Percentiles rank a stretch among this genome's conserved stretches.
Evolutionary conservation across 2,888 invertebrate species (phyloP).

Genomic region (Cheiracanthium punctorium): DNA sequence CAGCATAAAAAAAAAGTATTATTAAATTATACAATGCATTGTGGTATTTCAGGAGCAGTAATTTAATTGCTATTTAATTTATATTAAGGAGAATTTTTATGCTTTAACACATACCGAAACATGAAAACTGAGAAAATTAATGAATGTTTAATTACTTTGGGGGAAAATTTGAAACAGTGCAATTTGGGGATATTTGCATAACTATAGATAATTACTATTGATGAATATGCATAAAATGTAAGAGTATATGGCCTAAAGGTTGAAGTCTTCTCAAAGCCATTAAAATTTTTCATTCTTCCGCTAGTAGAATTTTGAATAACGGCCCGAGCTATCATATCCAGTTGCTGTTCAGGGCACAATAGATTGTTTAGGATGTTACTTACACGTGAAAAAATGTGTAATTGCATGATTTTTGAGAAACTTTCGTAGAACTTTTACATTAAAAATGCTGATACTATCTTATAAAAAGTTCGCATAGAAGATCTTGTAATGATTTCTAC

Average conservation of each 20-base stretch:
- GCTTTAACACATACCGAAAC: not conserved
- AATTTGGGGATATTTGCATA: not conserved
- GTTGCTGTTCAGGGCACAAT: too few species aligned
- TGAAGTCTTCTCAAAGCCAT: not conserved
- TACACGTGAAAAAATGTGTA: too few species aligned
- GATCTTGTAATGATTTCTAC: too few species aligned
- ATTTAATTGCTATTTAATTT: not conserved
- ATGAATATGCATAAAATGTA: conserved; percentile 15
- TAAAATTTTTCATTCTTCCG: not conserved
- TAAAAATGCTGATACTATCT: too few species aligned
- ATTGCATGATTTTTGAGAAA: too few species aligned
- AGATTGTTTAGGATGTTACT: too few species aligned
- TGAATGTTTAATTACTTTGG: not conserved
- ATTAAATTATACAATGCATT: not conserved
- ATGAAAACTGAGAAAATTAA: not conserved
- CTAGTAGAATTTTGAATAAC: not conserved
- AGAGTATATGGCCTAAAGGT: not conserved
- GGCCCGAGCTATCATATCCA: not conserved
- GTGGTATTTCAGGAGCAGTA: not conserved
- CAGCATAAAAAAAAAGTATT: not conserved
- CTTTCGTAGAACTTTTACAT: too few species aligned
- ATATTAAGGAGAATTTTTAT: not conserved
- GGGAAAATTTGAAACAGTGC: not conserved
- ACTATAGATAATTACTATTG: not conserved
- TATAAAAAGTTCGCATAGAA: too few species aligned